Percentiles rank a stretch among this genome's conserved stretches.
Conservation (phyloP, 2,888 invertebrate species). For the Pterostichus niger region DNA sequence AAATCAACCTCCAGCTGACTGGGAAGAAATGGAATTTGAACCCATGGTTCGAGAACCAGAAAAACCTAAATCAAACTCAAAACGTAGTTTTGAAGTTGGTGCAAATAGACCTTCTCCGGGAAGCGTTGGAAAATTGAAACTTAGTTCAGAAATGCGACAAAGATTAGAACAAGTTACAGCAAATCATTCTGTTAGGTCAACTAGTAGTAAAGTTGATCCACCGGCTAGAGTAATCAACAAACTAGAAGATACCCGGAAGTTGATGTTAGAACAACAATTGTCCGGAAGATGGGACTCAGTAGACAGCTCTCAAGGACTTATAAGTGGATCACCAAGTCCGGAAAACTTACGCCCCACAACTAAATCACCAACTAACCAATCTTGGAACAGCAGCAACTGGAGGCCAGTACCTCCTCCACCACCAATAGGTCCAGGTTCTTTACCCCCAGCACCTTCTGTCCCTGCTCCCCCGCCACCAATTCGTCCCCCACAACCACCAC, state of each 20-base stretch:
- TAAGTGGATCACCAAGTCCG: constrained; percentile 74
- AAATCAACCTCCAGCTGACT: constrained; percentile 83
- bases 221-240: constrained; percentile 87
- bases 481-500: constrained; percentile 82
- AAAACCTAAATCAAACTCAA: constrained; percentile 71
- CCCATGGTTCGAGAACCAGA: constrained; percentile 73
- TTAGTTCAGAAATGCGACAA: constrained; percentile 95
- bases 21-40: constrained; percentile 93
- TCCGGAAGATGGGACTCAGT: constrained; percentile 82
- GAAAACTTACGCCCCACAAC: constrained; percentile 74
- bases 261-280: constrained; percentile 91
- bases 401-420: constrained; percentile 83
- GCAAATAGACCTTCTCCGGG: constrained; percentile 91
- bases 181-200: constrained; percentile 90
- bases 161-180: constrained; percentile 93
- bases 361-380: constrained; percentile 75
- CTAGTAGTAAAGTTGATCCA: constrained; percentile 85
- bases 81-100: constrained; percentile 88
- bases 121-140: constrained; percentile 92
- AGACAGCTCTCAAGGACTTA: constrained; percentile 74
- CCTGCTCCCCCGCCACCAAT: constrained; percentile 82
- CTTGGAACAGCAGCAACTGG: constrained; percentile 76
- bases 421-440: constrained; percentile 79
- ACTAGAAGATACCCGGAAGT: constrained; percentile 90
- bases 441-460: constrained; percentile 82